Evolutionary conservation across 2,113 vertebrate species (phyloP), one percentile per base, ranked within the genome.

Genomic region (Centropus unirufus): DNA sequence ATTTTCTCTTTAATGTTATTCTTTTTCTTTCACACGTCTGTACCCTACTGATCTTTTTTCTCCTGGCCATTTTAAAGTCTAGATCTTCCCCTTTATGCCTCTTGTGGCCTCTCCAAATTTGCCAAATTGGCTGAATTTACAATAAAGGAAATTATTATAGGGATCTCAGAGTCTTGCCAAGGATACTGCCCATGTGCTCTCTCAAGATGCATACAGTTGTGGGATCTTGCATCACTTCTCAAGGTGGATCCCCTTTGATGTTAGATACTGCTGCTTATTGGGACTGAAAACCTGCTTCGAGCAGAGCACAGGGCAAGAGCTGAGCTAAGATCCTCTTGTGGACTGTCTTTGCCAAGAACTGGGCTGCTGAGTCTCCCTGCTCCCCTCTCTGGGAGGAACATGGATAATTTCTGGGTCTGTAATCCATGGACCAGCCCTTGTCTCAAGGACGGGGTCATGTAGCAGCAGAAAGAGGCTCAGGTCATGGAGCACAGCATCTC

Each of bases 381-480:
- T 74, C 24, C 20, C 26, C 59, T 77, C n/a, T 66, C 29, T 36
- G 22, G 47, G 4, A 23, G 47, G 47, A 49, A 12, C 47, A 54
- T 11, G 7, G 62, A 21, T 7, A 17, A 20, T 58, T 80, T 46
- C 73, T 2, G 2, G 15, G 70, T 34, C 63, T 58, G 39, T 34
- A 26, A 54, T 23, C 42, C 89, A 29, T 1, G 1, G 34, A 9
- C 29, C 67, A 63, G 17, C 24, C n/a, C 1, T 1, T 22, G 30
- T 27, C 12, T 39, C 73, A 32, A 0, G 5, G 77, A 51, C 1
- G 3, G 61, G 36, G 11, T 58, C 24, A 10, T 2, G 4, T 2
- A 58, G 42, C 34, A 91, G 87, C 19, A 75, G 75, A 19, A 34
- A 29, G 44, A 55, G 24, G 52, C 42, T 66, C 8, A 39, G 47